phyloP scores from a whole-genome alignment of 2,113 vertebrate species.

The Sander vitreus region DNA sequence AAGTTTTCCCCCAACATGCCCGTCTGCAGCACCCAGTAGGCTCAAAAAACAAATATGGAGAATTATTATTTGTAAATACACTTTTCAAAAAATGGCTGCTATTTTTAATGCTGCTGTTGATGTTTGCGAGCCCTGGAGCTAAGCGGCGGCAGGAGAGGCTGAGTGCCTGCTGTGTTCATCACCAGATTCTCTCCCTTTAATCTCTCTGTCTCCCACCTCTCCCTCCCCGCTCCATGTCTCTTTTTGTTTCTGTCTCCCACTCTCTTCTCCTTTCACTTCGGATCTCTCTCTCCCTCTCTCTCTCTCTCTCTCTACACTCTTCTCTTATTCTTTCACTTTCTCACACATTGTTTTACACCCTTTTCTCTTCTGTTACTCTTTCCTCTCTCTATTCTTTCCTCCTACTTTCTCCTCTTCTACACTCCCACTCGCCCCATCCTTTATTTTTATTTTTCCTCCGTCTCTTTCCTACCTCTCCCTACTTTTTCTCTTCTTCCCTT shows the following conservation, averaged over 20 bases:
- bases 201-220: slow-evolving; percentile 17
- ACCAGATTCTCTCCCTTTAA: slow-evolving; percentile 57
- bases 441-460: not conserved
- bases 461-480: not conserved
- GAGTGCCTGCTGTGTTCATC: slow-evolving; percentile 52
- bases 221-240: slow-evolving; percentile 11
- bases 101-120: slow-evolving; percentile 56
- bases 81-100: slow-evolving; percentile 56
- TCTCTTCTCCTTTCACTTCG: slow-evolving; percentile 1
- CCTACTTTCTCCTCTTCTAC: not conserved
- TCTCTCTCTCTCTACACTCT: not conserved
- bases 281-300: not conserved
- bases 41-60: slow-evolving; percentile 49
- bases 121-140: slow-evolving; percentile 52
- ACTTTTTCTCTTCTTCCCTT: too few relatives aligned
- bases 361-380: not conserved
- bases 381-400: not conserved
- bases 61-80: slow-evolving; percentile 62
- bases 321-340: too few relatives aligned
- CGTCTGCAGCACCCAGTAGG: slow-evolving; percentile 13
- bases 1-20: not conserved
- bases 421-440: not conserved
- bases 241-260: slow-evolving; percentile 38
- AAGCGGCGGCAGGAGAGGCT: slow-evolving; percentile 49
- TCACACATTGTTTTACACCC: not conserved